Percentiles rank a stretch among this genome's conserved stretches.
Conservation (phyloP, 37 sponge, comb jelly and placozoan species). For the Crambe crambe region DNA sequence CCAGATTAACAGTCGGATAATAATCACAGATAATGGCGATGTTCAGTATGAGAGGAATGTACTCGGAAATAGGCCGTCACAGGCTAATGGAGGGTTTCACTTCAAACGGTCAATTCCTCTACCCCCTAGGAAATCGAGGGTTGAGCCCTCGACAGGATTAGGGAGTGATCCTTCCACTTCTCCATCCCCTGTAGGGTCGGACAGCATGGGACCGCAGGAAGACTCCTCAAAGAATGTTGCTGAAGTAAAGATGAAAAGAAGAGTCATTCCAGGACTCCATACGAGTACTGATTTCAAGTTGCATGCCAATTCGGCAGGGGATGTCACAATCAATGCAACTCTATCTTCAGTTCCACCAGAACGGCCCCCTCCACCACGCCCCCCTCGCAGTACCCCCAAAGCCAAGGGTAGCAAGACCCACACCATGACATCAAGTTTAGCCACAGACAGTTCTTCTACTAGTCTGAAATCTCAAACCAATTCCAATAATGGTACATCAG, state of each 20-base stretch:
- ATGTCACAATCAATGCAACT: not conserved
- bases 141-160: not conserved
- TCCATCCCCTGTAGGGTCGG: no score
- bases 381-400: not conserved
- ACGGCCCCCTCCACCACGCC: not conserved
- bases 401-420: not conserved
- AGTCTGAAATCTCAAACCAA: not conserved
- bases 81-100: conserved; percentile 4
- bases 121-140: conserved; percentile 16
- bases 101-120: conserved; percentile 12
- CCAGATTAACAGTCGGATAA: conserved; percentile 42
- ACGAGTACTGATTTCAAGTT: not conserved
- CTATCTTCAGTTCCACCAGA: not conserved
- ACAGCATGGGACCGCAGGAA: no score
- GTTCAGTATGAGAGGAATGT: conserved; percentile 31
- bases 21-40: conserved; percentile 40
- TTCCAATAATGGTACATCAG: not conserved
- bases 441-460: not conserved
- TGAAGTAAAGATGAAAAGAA: not conserved
- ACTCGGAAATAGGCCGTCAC: conserved; percentile 20
- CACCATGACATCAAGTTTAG: not conserved
- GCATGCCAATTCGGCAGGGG: not conserved
- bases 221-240: not conserved
- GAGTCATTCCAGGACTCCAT: not conserved
- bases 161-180: no score